Evolutionary conservation across 2,797 vertebrate genomes (phyloP).

Genomic region (Megaceryle alcyon): DNA sequence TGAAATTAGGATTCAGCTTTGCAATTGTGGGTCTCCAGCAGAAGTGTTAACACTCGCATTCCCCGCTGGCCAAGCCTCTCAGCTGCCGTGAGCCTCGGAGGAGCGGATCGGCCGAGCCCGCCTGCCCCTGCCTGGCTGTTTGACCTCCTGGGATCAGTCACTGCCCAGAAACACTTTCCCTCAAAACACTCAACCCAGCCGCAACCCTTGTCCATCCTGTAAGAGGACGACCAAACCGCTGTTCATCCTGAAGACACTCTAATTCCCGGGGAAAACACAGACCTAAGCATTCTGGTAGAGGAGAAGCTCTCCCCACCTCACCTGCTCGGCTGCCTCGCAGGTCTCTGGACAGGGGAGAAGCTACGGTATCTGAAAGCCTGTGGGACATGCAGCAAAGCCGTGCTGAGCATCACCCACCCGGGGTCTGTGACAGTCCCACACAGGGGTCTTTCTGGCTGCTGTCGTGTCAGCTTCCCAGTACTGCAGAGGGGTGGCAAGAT

Average conservation of each 20-base stretch:
- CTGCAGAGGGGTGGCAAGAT: fast-evolving
- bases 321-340: not conserved
- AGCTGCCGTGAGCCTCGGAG: not conserved
- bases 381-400: fast-evolving
- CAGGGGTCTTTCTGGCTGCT: not conserved
- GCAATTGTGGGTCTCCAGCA: not conserved
- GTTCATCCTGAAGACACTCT: not conserved
- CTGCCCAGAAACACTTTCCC: not conserved
- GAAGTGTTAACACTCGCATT: not conserved
- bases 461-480: fast-evolving
- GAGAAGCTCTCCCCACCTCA: not conserved
- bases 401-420: not conserved
- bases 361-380: not conserved
- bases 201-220: not conserved
- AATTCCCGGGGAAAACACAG: not conserved
- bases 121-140: not conserved
- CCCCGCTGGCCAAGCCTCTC: not conserved
- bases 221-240: not conserved
- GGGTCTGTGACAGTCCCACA: not conserved
- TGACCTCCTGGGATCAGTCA: not conserved
- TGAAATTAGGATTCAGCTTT: not conserved
- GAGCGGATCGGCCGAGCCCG: not conserved
- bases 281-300: not conserved
- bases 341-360: not conserved
- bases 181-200: not conserved